Evolutionary conservation across 2,797 vertebrate genomes (phyloP), one percentile per base, ranked within the genome.

Genomic region (Eidolon dupreanum): DNA sequence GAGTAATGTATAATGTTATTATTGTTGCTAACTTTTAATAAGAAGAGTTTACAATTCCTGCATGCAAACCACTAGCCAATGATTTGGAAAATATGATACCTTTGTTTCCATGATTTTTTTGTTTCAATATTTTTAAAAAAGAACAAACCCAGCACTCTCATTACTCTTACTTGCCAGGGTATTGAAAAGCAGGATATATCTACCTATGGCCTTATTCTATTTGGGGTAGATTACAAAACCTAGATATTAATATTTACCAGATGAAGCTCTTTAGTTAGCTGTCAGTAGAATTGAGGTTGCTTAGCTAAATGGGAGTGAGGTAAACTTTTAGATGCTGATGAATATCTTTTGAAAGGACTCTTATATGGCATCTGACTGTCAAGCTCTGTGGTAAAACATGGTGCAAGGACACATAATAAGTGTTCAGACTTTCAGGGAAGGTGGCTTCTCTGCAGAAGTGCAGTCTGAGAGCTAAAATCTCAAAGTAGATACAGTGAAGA

Each of bases 301-400:
- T 66, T 74, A 66, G 11, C 74, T 71, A 19, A 31, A 41, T 33
- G 59, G n/a, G 59, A 87, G 38, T 41, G 68, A 79, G 4, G 70
- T 82, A 83, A 89, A 79, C 38, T 55, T 53, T 55, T 43, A 63
- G 22, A 85, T 79, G 66, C 61, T 82, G 59, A 20, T 66, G 20
- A 74, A 59, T 36, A 71, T 28, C 33, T 95, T 93, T 93, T 57
- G 57, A 81, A 87, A 95, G 74, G 74, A 87, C 49, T 36, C 36
- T 85, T 90, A 71, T 6, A 28, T 13, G 43, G 61, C 78, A 70
- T 53, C 43, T 93, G 19, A 71, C n/a, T 59, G 26, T 61, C 55
- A 68, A 65, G 36, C 41, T 92, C n/a, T 78, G 31, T 26, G 33
- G 31, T 84, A 61, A 65, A 65, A 73, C 31, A 78, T 9, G n/a